These are phyloP conservation scores for Alcedo atthis DNA, from an alignment of 2,797 vertebrate species.

Conservation along the genomic window DNA sequence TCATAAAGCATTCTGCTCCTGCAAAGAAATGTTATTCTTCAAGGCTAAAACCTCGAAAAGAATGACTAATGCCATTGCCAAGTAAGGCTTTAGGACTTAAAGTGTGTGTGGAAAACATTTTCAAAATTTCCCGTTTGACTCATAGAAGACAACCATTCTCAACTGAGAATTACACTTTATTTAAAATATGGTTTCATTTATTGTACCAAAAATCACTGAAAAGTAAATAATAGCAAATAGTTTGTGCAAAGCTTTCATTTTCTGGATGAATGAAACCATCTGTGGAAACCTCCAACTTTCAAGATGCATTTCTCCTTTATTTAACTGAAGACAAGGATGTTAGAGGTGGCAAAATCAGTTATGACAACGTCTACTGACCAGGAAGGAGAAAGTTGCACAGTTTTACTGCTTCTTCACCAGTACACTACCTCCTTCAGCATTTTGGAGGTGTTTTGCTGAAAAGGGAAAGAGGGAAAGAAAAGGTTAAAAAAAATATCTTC, in stretches of 20 bases:
- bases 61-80: background rate
- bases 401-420: background rate
- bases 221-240: background rate
- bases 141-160: background rate
- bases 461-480: background rate
- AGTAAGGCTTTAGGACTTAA: background rate
- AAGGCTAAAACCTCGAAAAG: background rate
- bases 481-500: background rate
- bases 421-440: background rate
- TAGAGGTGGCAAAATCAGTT: background rate
- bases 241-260: background rate
- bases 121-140: background rate
- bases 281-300: background rate
- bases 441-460: background rate
- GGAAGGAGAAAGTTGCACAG: background rate
- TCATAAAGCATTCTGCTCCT: background rate
- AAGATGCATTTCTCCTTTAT: background rate
- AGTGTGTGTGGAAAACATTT: background rate
- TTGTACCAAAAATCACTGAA: background rate
- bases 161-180: background rate
- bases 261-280: background rate
- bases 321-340: background rate
- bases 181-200: slow-evolving; percentile 1
- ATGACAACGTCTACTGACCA: background rate
- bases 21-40: background rate